phyloP scores from a whole-genome alignment of 2,888 invertebrate genomes.

The Chrysolina haemoptera region DNA sequence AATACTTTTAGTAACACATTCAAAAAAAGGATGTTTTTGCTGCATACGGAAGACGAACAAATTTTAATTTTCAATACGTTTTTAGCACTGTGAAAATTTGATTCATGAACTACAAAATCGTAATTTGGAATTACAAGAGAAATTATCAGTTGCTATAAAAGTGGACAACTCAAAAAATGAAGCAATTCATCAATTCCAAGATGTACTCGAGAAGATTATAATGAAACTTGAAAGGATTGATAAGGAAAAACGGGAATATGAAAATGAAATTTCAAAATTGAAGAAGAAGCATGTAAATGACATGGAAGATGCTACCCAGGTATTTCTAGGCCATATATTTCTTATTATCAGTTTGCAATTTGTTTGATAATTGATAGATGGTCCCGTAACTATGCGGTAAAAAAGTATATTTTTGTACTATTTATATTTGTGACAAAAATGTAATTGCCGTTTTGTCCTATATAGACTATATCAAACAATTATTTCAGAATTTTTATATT shows the following conservation, averaged over 20 bases:
- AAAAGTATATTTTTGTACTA: no score
- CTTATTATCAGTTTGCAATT: background rate
- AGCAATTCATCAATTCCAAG: slow-evolving; percentile 77
- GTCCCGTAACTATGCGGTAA: no score
- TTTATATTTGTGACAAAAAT: no score
- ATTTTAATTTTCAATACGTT: background rate
- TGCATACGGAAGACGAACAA: no score
- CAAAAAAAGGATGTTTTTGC: no score
- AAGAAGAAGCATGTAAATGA: slow-evolving; percentile 56
- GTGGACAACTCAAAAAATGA: slow-evolving; percentile 84
- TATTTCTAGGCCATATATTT: slow-evolving; percentile 42
- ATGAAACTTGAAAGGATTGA: slow-evolving; percentile 62
- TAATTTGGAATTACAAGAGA: slow-evolving; percentile 84
- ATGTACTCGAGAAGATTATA: slow-evolving; percentile 74
- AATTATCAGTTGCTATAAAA: slow-evolving; percentile 83
- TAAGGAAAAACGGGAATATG: slow-evolving; percentile 63
- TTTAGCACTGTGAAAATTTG: slow-evolving; percentile 82
- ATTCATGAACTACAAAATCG: slow-evolving; percentile 83
- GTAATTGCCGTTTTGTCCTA: no score
- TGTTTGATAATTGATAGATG: background rate
- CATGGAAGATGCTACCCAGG: slow-evolving; percentile 62
- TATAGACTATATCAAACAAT: no score
- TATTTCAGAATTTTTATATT: no score
- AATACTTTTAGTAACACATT: no score
- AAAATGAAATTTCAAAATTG: slow-evolving; percentile 59